These are phyloP conservation scores for Chrysochloris asiatica DNA, from an alignment of 2,113 vertebrate species.

Conservation along the genomic window DNA sequence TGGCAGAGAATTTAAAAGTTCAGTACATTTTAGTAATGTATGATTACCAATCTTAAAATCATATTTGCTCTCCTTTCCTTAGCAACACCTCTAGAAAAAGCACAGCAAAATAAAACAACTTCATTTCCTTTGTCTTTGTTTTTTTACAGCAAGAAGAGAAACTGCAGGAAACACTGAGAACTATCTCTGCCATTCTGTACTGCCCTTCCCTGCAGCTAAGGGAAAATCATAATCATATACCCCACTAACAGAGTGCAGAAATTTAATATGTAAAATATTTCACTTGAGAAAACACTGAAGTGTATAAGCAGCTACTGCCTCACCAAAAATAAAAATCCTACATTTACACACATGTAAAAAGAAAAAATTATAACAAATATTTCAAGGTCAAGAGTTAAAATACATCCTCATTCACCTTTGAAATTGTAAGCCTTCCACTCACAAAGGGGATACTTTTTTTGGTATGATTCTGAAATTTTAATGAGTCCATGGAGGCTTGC, in stretches of 20 bases:
- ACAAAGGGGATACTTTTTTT: conserved; percentile 28
- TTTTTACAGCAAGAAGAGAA: not conserved
- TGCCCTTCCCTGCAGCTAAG: not conserved
- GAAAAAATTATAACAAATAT: not conserved
- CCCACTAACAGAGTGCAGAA: not conserved
- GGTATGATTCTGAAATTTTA: conserved; percentile 45
- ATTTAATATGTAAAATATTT: not conserved
- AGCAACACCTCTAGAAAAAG: not conserved
- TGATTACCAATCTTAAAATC: not conserved
- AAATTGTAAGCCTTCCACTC: conserved; percentile 50
- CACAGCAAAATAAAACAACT: not conserved
- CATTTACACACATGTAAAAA: not conserved
- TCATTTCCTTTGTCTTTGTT: not conserved
- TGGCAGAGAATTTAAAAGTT: not conserved
- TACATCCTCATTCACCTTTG: not conserved
- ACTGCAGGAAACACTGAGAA: not conserved
- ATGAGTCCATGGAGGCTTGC: not conserved
- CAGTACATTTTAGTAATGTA: not conserved
- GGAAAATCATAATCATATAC: not conserved
- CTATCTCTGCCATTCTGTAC: not conserved
- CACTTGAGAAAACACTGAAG: not conserved
- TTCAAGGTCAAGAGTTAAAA: conserved; percentile 52
- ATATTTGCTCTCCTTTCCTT: not conserved
- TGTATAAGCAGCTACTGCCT: conserved; percentile 1
- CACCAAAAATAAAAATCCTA: conserved; percentile 18